Conservation (phyloP, 1,140 invertebrate species). For the Pogonomyrmex californicus region DNA sequence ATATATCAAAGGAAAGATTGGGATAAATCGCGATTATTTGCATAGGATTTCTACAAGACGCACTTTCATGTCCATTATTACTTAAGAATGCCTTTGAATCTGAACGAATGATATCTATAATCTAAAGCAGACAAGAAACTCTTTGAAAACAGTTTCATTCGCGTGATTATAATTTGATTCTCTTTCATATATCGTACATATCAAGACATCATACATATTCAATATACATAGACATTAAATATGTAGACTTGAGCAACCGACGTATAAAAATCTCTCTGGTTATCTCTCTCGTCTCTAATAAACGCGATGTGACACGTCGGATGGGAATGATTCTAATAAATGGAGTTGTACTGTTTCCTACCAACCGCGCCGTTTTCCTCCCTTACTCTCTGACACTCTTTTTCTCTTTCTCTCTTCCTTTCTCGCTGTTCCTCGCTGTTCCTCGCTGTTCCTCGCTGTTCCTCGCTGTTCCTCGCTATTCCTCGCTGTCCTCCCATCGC, state of each 20-base stretch:
- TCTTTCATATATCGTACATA: conserved; percentile 14
- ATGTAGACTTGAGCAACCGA: not conserved
- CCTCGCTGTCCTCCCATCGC: conserved; percentile 24
- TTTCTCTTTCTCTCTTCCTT: not conserved
- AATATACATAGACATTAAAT: not conserved
- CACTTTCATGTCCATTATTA: not conserved
- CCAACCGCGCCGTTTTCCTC: conserved; percentile 22
- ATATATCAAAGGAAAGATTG: not conserved
- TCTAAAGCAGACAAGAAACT: conserved; percentile 2
- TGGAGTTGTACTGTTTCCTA: conserved; percentile 60
- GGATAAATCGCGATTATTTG: not conserved
- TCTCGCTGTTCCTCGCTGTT: not conserved
- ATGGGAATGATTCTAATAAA: conserved; percentile 56
- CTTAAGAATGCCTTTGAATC: conserved; percentile 1
- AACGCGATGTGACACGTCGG: not conserved
- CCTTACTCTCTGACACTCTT: not conserved
- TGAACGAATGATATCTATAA: conserved; percentile 7
- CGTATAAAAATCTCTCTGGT: conserved; percentile 65
- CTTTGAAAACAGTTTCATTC: not conserved
- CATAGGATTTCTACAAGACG: not conserved
- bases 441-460: too few relatives aligned
- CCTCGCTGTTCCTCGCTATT: not conserved
- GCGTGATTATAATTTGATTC: not conserved
- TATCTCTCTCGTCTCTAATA: too few relatives aligned
- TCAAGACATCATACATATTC: not conserved